Base-by-base conservation (phyloP, 2,113 vertebrate genomes). In the Oncorhynchus mykiss region DNA sequence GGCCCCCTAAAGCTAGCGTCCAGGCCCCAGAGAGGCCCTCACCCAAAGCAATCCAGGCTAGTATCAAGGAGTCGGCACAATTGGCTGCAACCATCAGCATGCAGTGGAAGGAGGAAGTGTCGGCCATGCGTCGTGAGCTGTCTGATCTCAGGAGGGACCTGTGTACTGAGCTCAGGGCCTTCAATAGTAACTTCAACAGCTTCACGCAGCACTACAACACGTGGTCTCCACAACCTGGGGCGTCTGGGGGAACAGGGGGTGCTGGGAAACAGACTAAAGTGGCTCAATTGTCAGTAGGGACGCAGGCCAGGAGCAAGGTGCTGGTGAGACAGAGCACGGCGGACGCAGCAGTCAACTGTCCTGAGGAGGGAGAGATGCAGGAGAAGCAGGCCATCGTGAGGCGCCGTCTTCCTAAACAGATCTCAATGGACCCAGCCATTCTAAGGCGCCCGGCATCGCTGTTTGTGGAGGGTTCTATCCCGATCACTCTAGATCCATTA, bases 61-160 rank as follows among this genome's bases (percentile, higher is more conserved):
- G 91, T 75, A 91, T 93, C 72, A 93, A 93, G 74, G 93, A 94
- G 79, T 93, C 92, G 0, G 91, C 93, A 1, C 91, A 91, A 9
- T 79, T 93, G 76, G 91, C 91, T 34, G 89, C 93, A n/a, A 92
- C 92, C n/a, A 92, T 93, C 77, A 93, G 90, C 84, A 92, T 93
- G 88, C 93, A 93, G 80, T 94, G 93, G 93, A 92, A 92, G 66
- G 93, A 94, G 75, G 93, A 94, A 76, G 92, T 94, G 18, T 91
- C 92, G 0, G 93, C 93, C 67, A 94, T 94, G 93, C 91, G 93
- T 5, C 84, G 88, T 69, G 93, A 94, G 81, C 83, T 94, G 12
- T 89, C 93, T 1, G 92, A 94, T 20, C 91, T 94, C 18, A 85
- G 93, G 71, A 88, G 88, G 59, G 93, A 94, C 82, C 89, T 94